Evolutionary conservation across 2,113 vertebrate species (phyloP), one percentile per base, ranked within the genome.

Genomic region (Cyanocitta stelleri): DNA sequence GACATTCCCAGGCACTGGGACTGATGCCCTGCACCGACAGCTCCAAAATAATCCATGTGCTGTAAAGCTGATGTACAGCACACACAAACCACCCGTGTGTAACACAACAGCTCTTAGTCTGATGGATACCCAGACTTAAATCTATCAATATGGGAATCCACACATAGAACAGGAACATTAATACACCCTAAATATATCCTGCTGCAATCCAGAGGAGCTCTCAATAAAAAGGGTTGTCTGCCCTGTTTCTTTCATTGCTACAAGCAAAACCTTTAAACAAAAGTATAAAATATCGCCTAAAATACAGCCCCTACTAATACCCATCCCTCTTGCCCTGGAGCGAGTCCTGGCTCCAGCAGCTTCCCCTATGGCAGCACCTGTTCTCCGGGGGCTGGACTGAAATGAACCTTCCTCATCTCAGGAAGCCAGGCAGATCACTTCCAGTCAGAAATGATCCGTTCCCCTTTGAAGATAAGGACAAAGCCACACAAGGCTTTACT

Each of bases 281-380:
- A 48, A 68, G 39, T 37, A 73, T 2, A 43, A 14, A 71, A 55
- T 11, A 41, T 0, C 49, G 62, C 39, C 61, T 24, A 7, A 66
- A 92, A 71, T 1, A 16, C 13, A 64, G 37, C 16, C 16, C 37
- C 30, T 17, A 3, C 9, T 15, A 11, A 29, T 0, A 10, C 0
- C 6, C 22, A 35, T 17, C 24, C 44, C 41, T 39, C 44, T 15
- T 2, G 16, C 18, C 54, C 75, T 19, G 54, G 26, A 80, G 46
- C 5, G 15, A 46, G 58, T 4, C 19, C 62, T 30, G 61, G 66
- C 71, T 69, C 49, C 51, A 29, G 58, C 68, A 15, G 33, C 2
- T 39, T 29, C 61, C 84, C 69, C 8, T 3, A 2, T 1, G 43
- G 63, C 88, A 85, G 81, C 71, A 49, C 48, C 74, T 58, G 62